Percentiles rank a stretch among this genome's conserved stretches.
Conservation (phyloP, 2,888 invertebrate genomes). For the Eupithecia vulgata region DNA sequence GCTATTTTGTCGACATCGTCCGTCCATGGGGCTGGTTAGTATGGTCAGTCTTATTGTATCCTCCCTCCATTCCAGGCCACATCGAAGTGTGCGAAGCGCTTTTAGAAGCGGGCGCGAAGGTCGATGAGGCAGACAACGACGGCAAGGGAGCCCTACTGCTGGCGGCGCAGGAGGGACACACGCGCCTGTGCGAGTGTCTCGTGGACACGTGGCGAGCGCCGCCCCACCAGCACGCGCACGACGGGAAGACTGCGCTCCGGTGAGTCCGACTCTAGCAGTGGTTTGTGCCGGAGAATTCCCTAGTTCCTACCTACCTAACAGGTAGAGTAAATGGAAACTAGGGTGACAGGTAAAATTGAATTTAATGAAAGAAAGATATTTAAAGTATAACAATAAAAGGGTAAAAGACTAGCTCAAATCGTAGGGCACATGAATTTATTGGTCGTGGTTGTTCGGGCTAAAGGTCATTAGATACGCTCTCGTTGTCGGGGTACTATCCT, state of each 20-base stretch:
- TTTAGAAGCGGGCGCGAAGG: slow-evolving; percentile 93
- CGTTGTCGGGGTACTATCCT: too few species aligned
- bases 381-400: too few species aligned
- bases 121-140: slow-evolving; percentile 95
- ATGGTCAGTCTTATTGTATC: neutral
- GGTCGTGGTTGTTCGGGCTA: too few species aligned
- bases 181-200: slow-evolving; percentile 84
- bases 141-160: slow-evolving; percentile 94
- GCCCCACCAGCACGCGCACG: slow-evolving; percentile 93
- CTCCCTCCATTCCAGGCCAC: slow-evolving; percentile 84
- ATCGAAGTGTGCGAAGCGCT: slow-evolving; percentile 91
- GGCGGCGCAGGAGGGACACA: slow-evolving; percentile 95
- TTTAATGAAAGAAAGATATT: too few species aligned
- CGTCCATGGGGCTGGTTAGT: neutral
- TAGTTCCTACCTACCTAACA: too few species aligned
- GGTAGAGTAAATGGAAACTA: too few species aligned
- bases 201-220: slow-evolving; percentile 90
- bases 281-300: slow-evolving; percentile 79
- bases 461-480: too few species aligned
- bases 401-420: too few species aligned
- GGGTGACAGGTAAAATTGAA: too few species aligned
- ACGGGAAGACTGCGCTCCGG: slow-evolving; percentile 94
- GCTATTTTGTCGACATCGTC: too few species aligned
- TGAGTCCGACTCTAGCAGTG: slow-evolving; percentile 89
- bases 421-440: too few species aligned